A percentile compares a stretch with the other conserved stretches of the same genome.
phyloP scores from a whole-genome alignment of 92 coral and sea anemone species.

The Siderastrea radians region DNA sequence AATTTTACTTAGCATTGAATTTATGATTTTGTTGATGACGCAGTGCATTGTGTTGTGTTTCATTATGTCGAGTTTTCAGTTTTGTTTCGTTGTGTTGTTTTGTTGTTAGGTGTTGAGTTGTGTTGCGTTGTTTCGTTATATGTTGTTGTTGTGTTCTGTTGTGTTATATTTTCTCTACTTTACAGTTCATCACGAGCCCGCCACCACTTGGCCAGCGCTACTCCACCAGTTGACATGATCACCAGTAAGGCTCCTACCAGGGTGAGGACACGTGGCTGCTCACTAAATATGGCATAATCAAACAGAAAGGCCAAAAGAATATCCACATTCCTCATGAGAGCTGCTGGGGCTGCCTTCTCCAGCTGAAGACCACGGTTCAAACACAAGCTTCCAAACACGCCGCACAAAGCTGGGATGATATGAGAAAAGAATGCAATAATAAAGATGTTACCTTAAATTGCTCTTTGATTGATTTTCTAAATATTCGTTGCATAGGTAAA shows the following conservation, averaged over 20 bases:
- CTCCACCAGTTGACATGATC: constrained; percentile 75
- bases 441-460: not conserved
- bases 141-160: too few species aligned
- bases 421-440: not conserved
- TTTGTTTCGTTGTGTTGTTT: too few species aligned
- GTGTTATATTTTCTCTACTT: too few species aligned
- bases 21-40: too few species aligned
- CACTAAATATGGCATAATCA: constrained; percentile 74
- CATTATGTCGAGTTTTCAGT: too few species aligned
- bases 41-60: too few species aligned
- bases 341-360: constrained; percentile 93
- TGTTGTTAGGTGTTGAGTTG: too few species aligned
- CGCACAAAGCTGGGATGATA: constrained; percentile 73
- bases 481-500: too few species aligned
- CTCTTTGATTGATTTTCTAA: not conserved
- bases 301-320: constrained; percentile 84
- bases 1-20: too few species aligned
- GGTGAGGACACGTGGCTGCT: constrained; percentile 70
- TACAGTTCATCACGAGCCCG: constrained; percentile 4
- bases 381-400: constrained; percentile 86
- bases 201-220: constrained; percentile 80
- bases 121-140: too few species aligned
- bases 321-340: constrained; percentile 90
- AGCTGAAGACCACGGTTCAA: constrained; percentile 89
- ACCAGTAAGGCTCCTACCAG: constrained; percentile 80